phyloP scores from a whole-genome alignment of 2,888 invertebrate genomes.

The Temnothorax ravouxi region DNA sequence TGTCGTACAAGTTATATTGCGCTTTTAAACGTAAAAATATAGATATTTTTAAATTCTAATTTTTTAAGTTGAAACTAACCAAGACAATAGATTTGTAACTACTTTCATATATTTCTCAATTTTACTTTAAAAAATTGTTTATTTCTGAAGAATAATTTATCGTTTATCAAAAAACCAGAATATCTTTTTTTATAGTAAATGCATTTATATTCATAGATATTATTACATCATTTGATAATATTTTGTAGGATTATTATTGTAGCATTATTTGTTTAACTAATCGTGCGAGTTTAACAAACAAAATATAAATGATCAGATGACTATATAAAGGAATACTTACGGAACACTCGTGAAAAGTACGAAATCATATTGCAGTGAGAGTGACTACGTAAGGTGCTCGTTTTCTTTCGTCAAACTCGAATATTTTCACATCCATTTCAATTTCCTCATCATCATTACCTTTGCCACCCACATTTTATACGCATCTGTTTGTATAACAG shows the following conservation, averaged over 20 bases:
- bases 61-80: not conserved
- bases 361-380: conserved; percentile 37
- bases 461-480: conserved; percentile 4
- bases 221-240: not conserved
- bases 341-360: conserved; percentile 16
- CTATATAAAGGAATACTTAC: conserved; percentile 6
- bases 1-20: not conserved
- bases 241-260: conserved; percentile 6
- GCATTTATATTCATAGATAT: conserved; percentile 14
- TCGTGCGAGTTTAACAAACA: not conserved
- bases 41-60: not conserved
- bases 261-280: not conserved
- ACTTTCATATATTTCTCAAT: not conserved
- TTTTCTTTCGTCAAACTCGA: conserved; percentile 22
- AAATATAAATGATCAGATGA: conserved; percentile 7
- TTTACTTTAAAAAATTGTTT: not conserved
- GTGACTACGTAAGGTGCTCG: conserved; percentile 28
- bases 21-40: not conserved
- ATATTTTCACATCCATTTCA: conserved; percentile 34
- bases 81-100: not conserved
- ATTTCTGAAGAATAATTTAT: not conserved
- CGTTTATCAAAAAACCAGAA: not conserved
- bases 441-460: conserved; percentile 15
- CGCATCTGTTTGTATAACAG: conserved; percentile 7
- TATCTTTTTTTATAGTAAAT: not conserved